A percentile compares a stretch with the other conserved stretches of the same genome.
These are phyloP conservation scores for Gibbula magus DNA, from an alignment of 2,888 invertebrate genomes.

Conservation along the genomic window DNA sequence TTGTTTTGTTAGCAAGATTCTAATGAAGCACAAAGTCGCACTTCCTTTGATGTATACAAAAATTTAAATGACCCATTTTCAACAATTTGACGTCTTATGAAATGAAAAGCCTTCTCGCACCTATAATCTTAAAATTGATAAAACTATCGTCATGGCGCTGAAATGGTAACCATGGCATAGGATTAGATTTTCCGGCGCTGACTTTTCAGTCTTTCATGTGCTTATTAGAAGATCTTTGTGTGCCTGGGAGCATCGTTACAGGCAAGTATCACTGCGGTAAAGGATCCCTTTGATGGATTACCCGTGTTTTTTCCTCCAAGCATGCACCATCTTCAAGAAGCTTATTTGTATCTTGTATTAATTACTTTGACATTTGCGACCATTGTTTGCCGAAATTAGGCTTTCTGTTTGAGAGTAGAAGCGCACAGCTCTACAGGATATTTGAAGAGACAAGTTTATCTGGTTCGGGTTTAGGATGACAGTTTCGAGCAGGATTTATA, in stretches of 20 bases:
- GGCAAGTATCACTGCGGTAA: slow-evolving; percentile 12
- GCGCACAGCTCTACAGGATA: too few species aligned
- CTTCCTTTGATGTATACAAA: not conserved
- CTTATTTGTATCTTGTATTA: slow-evolving; percentile 21
- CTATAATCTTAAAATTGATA: slow-evolving; percentile 21
- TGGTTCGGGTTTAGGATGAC: too few species aligned
- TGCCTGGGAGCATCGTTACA: not conserved
- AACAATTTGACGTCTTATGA: slow-evolving; percentile 5
- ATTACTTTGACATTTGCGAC: slow-evolving; percentile 27
- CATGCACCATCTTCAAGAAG: slow-evolving; percentile 17
- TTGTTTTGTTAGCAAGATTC: too few species aligned
- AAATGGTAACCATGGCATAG: slow-evolving; percentile 11
- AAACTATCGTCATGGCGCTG: slow-evolving; percentile 4
- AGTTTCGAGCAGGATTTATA: too few species aligned
- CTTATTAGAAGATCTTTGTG: not conserved
- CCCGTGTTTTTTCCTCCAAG: slow-evolving; percentile 4
- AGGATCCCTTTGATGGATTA: slow-evolving; percentile 15
- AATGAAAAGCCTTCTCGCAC: slow-evolving; percentile 13
- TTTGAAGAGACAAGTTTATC: too few species aligned
- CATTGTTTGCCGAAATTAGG: slow-evolving; percentile 13
- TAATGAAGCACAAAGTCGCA: not conserved
- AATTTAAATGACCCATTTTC: slow-evolving; percentile 11
- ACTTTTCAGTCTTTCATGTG: slow-evolving; percentile 12
- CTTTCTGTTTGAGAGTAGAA: not conserved
- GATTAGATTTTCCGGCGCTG: slow-evolving; percentile 12